Evolutionary conservation across 2,797 vertebrate species (phyloP).

Genomic region (Danio tinwini): DNA sequence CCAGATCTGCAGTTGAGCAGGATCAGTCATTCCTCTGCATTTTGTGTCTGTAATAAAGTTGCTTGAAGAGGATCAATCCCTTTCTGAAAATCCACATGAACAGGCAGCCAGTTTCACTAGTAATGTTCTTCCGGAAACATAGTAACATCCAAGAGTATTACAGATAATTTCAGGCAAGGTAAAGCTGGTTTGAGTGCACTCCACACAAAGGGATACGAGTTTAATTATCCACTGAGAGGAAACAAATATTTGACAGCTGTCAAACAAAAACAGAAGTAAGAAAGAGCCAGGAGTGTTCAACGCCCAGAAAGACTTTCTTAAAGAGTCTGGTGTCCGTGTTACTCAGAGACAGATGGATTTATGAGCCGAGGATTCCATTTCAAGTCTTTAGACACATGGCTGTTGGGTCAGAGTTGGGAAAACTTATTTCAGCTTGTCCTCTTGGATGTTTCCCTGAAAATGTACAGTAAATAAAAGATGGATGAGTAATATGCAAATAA

Average conservation of each 20-base stretch:
- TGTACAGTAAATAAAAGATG: slow-evolving; percentile 17
- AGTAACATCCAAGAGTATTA: slow-evolving; percentile 40
- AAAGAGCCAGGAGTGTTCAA: slow-evolving; percentile 41
- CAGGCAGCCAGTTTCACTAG: background rate
- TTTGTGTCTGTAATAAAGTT: slow-evolving; percentile 30
- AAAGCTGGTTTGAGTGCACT: slow-evolving; percentile 42
- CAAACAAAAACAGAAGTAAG: slow-evolving; percentile 30
- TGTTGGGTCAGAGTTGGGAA: slow-evolving; percentile 13
- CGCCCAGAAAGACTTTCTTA: slow-evolving; percentile 28
- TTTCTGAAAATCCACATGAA: slow-evolving; percentile 24
- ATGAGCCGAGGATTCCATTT: slow-evolving; percentile 31
- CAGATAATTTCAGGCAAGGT: slow-evolving; percentile 32
- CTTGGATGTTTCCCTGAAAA: slow-evolving; percentile 50
- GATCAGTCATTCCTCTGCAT: slow-evolving; percentile 25
- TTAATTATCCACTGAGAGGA: slow-evolving; percentile 42
- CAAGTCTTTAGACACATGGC: slow-evolving; percentile 36
- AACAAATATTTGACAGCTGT: slow-evolving; percentile 42
- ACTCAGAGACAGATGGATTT: slow-evolving; percentile 30
- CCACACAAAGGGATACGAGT: slow-evolving; percentile 51
- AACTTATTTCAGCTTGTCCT: slow-evolving; percentile 32
- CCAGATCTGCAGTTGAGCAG: background rate
- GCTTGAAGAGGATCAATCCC: background rate
- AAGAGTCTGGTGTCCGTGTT: slow-evolving; percentile 32
- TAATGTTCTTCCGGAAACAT: slow-evolving; percentile 41
- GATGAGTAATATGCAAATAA: slow-evolving; percentile 1